A percentile compares a stretch with the other conserved stretches of the same genome.
Conservation (phyloP, 2,888 invertebrate genomes). For the Smittia aterrima region DNA sequence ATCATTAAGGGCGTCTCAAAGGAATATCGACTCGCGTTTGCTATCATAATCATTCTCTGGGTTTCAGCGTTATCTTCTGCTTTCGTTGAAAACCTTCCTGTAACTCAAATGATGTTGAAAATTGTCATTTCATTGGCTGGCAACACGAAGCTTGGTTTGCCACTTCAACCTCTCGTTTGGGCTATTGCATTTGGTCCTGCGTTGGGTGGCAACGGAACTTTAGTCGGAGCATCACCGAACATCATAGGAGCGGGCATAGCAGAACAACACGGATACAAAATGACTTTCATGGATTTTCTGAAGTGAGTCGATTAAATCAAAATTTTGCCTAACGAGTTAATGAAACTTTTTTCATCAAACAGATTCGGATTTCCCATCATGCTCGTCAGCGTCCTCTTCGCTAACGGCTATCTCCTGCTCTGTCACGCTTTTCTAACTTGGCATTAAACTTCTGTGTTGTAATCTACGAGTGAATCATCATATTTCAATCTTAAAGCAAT, state of each 20-base stretch:
- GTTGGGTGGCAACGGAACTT: slow-evolving; percentile 85
- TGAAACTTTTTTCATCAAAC: slow-evolving; percentile 38
- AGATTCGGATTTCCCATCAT: slow-evolving; percentile 83
- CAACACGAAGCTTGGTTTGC: slow-evolving; percentile 66
- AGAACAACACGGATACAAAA: slow-evolving; percentile 85
- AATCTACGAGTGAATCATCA: too few relatives aligned
- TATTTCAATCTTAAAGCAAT: too few relatives aligned
- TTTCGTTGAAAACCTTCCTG: slow-evolving; percentile 86
- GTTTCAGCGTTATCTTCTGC: slow-evolving; percentile 82
- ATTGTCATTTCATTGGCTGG: slow-evolving; percentile 70
- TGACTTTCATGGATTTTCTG: slow-evolving; percentile 80
- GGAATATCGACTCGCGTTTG: slow-evolving; percentile 65
- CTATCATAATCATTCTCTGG: slow-evolving; percentile 79
- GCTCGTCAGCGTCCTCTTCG: slow-evolving; percentile 67
- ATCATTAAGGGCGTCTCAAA: slow-evolving; percentile 66
- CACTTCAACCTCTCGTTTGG: slow-evolving; percentile 79
- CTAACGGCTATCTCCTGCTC: slow-evolving; percentile 67
- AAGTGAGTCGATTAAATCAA: slow-evolving; percentile 57
- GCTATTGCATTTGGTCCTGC: slow-evolving; percentile 85
- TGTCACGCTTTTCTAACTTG: slow-evolving; percentile 66
- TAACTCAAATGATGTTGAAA: slow-evolving; percentile 89
- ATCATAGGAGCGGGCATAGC: slow-evolving; percentile 90
- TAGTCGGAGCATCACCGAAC: slow-evolving; percentile 88
- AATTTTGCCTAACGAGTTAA: background rate
- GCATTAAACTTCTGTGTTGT: slow-evolving; percentile 53